Base-by-base conservation (phyloP, 2,888 invertebrate species). In the Empis livida region DNA sequence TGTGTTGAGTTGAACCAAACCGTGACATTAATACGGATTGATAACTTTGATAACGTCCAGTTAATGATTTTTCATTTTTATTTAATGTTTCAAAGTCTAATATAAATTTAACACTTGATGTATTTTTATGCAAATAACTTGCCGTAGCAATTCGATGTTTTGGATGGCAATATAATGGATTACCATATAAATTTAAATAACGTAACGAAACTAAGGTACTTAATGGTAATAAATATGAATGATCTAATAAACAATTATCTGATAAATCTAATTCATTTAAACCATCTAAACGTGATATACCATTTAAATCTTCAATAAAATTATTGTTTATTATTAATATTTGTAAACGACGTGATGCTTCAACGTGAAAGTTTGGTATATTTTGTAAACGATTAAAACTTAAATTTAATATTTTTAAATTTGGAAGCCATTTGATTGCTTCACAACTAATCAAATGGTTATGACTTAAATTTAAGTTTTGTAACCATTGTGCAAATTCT, bases 391-490 rank as follows among this genome's bases (percentile, higher is more conserved):
- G 73, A 64, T 83, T 83, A 57, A 71, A 82, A 47, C 79, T 75
- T 43, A 82, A 60, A 67, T 82, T 80, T 16, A 82, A 63, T 54
- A 75, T 71, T 58, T 77, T 80, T 41, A 83, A 64, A 62, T 78
- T 76, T 5, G 75, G 74, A 50, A 82, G 63, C 65, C 72, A 75
- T 54, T 75, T 73, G 15, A 82, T 64, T 39, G 75, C 73, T 31
- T 72, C 65, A 1, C 75, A 73, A 51, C 71, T 72, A 15, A 62
- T 66, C 46, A 82, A 65, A 44, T 72, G 65, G 65, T 82, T 82
- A 59, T 81, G 78, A 52, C 80, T 79, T 35, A 82, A 62, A 65
- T 81, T 80, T 41, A 83, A 63, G 27, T 73, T 73, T 56, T 77
- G 75, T 31, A 83, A 60, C 68, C 74, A 76, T 43, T 80, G 78